Base-by-base conservation (phyloP, 2,113 vertebrate genomes). In the Planiliza haematocheilus region DNA sequence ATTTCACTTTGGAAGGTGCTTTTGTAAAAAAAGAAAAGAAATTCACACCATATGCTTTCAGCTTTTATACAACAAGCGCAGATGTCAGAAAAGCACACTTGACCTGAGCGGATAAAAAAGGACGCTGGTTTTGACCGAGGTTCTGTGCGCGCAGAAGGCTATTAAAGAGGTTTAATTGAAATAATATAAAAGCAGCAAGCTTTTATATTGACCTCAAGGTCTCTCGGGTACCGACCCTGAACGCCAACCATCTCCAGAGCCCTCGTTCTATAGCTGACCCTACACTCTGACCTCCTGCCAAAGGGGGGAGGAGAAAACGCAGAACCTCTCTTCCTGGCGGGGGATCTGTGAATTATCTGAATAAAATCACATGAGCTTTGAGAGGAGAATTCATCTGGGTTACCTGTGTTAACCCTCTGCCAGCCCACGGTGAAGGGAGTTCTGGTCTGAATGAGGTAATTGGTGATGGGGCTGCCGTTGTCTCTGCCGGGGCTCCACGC, bases 381-480 rank as follows among this genome's bases (percentile, higher is more conserved):
- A 68, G 50, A 84, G 38, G 21, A 64, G 69, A 70, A 69, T 48
- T 18, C 18, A 57, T 77, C 3, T 62, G 37, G 70, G 62, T 41
- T 92, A 98, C 96, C 96, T 93, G 97, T 97, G 84, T 94, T 95
- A 62, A 95, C 94, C 43, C 91, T 84, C 88, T 97, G 97, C 97
- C 97, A 97, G 51, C 96, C 96, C 84, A 97, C 95, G 0, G 96
- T 97, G 89, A 97, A 98, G 13, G 95, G 95, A 0, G 96, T 97
- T 81, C 96, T 91, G 6, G 95, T 96, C 81, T 98, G 96, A 69
- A 97, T 70, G 68, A 92, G 91, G 72, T 98, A 97, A 56, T 91
- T 81, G 45, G 90, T 91, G 57, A 98, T 93, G 1, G 97, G 96
- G 88, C 96, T 97, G 83, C 95, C 96, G 84, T 96, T 97, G 75